phyloP scores from a whole-genome alignment of 1,140 invertebrate species.

The Protaetia brevitarsis region DNA sequence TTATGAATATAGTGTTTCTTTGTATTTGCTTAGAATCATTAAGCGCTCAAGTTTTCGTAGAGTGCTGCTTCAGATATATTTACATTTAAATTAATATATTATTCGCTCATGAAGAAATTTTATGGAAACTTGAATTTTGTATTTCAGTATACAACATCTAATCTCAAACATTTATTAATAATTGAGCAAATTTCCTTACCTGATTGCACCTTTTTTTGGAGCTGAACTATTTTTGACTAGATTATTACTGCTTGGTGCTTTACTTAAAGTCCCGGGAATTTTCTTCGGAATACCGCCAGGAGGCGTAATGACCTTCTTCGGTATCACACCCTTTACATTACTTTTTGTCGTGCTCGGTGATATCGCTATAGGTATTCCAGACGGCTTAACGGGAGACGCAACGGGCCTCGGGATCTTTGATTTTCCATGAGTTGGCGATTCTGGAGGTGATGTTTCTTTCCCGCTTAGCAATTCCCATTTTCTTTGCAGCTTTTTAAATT shows the following conservation, averaged over 20 bases:
- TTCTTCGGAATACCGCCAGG: conserved; percentile 14
- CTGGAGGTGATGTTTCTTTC: conserved; percentile 51
- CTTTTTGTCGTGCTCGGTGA: conserved; percentile 31
- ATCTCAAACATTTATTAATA: too few relatives aligned
- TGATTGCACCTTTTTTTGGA: conserved; percentile 27
- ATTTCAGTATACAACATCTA: too few relatives aligned
- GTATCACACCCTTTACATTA: conserved; percentile 30
- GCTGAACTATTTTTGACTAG: conserved; percentile 27
- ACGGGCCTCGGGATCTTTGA: conserved; percentile 72
- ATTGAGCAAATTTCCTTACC: conserved; percentile 18
- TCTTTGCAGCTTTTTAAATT: conserved; percentile 75
- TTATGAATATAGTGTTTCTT: too few relatives aligned
- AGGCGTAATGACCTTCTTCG: conserved; percentile 5
- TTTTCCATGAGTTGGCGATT: conserved; percentile 52
- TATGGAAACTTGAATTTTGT: too few relatives aligned
- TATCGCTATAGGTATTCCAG: conserved; percentile 44
- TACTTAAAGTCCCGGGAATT: conserved; percentile 22
- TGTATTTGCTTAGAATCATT: too few relatives aligned
- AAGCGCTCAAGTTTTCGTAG: too few relatives aligned
- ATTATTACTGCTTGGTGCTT: conserved; percentile 28
- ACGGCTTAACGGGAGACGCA: conserved; percentile 57
- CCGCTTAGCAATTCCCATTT: conserved; percentile 79
- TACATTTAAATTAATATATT: too few relatives aligned
- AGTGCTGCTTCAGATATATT: too few relatives aligned
- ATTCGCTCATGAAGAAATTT: too few relatives aligned